These are phyloP conservation scores for Alexandromys fortis DNA, from an alignment of 2,113 vertebrate genomes.

Conservation along the genomic window DNA sequence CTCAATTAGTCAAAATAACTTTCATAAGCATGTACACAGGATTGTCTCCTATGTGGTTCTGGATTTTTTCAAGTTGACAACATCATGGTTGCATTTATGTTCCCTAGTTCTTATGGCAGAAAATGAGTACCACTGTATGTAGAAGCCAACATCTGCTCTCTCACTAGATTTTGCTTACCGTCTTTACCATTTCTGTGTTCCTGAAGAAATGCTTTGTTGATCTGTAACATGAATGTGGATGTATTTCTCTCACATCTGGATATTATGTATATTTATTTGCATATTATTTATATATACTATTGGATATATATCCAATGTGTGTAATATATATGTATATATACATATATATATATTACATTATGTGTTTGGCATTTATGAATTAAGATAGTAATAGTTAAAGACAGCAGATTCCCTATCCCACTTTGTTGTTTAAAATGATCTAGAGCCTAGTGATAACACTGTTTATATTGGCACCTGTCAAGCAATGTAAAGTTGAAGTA, in stretches of 20 bases:
- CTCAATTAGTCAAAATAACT: background rate
- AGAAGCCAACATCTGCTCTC: background rate
- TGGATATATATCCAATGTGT: no score
- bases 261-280: background rate
- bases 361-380: background rate
- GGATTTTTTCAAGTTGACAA: background rate
- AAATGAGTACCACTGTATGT: background rate
- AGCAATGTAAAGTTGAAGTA: background rate
- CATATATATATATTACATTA: background rate
- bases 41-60: background rate
- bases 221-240: background rate
- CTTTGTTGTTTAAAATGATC: background rate
- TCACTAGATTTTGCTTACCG: background rate
- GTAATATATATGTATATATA: no score
- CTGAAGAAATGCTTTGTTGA: background rate
- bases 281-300: no score
- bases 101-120: background rate
- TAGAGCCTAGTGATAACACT: background rate
- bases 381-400: background rate
- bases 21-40: fast-evolving
- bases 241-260: background rate
- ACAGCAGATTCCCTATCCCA: background rate
- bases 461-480: background rate
- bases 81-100: background rate
- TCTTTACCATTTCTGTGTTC: background rate